Base-by-base conservation (phyloP, 2,888 invertebrate species). In the Melanostoma scalare region DNA sequence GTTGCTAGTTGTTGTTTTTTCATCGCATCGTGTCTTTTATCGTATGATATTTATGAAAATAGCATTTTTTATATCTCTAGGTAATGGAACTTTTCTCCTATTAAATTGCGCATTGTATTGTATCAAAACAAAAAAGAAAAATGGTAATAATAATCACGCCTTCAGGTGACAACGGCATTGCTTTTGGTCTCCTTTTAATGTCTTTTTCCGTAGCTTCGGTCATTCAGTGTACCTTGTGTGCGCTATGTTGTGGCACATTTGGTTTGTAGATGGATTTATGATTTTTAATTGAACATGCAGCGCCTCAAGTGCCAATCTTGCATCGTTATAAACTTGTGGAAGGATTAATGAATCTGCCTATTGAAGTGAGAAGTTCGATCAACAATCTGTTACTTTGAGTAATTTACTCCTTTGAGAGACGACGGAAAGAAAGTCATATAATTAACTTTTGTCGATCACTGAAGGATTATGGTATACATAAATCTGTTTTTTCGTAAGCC, bases 101-200 rank as follows among this genome's bases (percentile, higher is more conserved):
- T 73, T 82, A 77, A 69, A 68, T 82, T 78, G 82, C 38, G 30
- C 46, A 72, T 72, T 72, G 67, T 76, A 71, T 60, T 53, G 48
- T 40, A 4, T 67, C 20, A 46, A 60, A 35, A 55, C 55, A 53
- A 36, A 63, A 44, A 72, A 65, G 68, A 69, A 50, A 71, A 73
- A 48, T 63, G 72, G 73, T 82, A 65, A 77, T 82, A 77, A 82
- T 82, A 82, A 82, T 82, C 82, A 74, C 78, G 82, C 82, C 82
- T 82, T 74, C 58, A 60, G 82, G 82, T 82, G 82, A 78, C 78
- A 77, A 77, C 63, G 48, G 53, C 74, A 73, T 77, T 73, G 40
- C 60, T 53, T 48, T 40, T 56, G 68, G 31, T 65, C 63, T 73
- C 53, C 50, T 72, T 76, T 72, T 68, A 73, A 72, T 72, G 50